phyloP scores from a whole-genome alignment of 1,140 invertebrate species.

The Pogonus chalceus region DNA sequence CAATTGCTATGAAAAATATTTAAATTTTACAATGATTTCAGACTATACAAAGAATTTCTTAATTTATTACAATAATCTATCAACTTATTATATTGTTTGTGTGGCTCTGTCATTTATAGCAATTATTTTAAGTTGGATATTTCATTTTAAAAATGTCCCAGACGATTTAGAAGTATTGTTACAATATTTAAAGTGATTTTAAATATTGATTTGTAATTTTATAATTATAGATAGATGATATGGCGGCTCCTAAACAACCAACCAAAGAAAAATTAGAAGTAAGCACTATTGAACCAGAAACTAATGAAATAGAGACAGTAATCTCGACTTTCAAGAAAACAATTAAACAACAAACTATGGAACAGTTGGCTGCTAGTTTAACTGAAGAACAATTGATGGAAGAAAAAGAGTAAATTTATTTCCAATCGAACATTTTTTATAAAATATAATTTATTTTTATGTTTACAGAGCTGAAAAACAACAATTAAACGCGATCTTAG shows the following conservation, averaged over 20 bases:
- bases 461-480: neutral
- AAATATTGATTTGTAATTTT: too few species aligned
- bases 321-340: too few species aligned
- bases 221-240: too few species aligned
- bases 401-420: neutral
- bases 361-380: neutral
- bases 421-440: too few species aligned
- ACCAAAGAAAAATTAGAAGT: too few species aligned
- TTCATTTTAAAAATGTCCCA: neutral
- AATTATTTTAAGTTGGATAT: neutral
- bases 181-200: too few species aligned
- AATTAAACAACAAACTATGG: neutral
- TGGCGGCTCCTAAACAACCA: too few species aligned
- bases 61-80: conserved; percentile 1
- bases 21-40: neutral
- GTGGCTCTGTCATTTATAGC: neutral
- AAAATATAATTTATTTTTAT: neutral
- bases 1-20: too few species aligned
- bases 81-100: neutral
- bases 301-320: too few species aligned
- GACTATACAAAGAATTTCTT: neutral
- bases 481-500: neutral
- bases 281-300: too few species aligned
- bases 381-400: neutral
- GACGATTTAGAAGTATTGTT: too few species aligned